Conservation (phyloP, 1,140 invertebrate species). For the Stegodyphus mimosarum region DNA sequence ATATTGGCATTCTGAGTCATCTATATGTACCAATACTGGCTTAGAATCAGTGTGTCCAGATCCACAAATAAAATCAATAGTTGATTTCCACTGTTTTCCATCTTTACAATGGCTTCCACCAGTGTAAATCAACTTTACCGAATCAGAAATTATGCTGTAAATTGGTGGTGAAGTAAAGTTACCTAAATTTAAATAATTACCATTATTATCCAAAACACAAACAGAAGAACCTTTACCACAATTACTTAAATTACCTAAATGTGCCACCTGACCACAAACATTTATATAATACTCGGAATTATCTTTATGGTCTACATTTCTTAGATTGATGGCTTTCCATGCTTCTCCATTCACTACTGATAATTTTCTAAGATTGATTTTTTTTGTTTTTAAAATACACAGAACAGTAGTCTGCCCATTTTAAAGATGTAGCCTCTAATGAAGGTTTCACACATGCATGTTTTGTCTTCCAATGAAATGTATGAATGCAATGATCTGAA, state of each 20-base stretch:
- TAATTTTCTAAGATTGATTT: conserved; percentile 19
- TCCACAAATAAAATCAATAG: conserved; percentile 63
- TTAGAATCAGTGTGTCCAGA: conserved; percentile 59
- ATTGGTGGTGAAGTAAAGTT: conserved; percentile 46
- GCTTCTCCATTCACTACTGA: conserved; percentile 19
- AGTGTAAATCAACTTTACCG: conserved; percentile 46
- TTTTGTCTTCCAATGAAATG: conserved; percentile 62
- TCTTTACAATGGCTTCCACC: conserved; percentile 45
- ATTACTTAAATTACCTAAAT: background rate
- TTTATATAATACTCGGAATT: conserved; percentile 50
- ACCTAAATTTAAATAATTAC: conserved; percentile 48
- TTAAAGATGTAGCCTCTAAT: conserved; percentile 17
- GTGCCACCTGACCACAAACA: conserved; percentile 54
- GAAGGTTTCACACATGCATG: conserved; percentile 51
- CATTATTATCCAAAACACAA: conserved; percentile 46
- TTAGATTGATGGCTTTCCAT: conserved; percentile 39
- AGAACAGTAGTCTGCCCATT: too few species aligned
- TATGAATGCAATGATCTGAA: conserved; percentile 52
- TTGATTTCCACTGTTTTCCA: conserved; percentile 33
- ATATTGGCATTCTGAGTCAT: conserved; percentile 65
- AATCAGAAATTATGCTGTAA: conserved; percentile 35
- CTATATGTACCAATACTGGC: conserved; percentile 48
- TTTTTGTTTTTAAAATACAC: conserved; percentile 19
- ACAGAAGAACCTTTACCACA: conserved; percentile 45
- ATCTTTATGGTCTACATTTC: background rate